Conservation (phyloP, 2,888 invertebrate species). For the Tenthredo mesomela region DNA sequence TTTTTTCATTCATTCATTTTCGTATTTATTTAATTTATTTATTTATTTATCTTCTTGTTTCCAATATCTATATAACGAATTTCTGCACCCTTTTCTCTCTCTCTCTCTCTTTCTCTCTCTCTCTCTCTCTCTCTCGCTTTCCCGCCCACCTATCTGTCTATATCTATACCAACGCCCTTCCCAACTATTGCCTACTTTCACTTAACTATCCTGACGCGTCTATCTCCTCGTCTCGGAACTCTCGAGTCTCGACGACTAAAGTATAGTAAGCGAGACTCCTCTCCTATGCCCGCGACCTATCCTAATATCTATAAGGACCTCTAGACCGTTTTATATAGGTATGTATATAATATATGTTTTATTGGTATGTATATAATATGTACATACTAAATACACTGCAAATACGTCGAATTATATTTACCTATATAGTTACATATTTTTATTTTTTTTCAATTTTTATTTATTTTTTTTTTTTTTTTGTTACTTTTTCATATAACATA, state of each 20-base stretch:
- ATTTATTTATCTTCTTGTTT: neutral
- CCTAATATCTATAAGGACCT: neutral
- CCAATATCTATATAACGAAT: neutral
- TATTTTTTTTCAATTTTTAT: no score
- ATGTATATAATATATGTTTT: no score
- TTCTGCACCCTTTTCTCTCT: neutral
- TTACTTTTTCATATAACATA: no score
- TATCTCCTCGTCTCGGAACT: neutral
- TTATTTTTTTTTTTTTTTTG: no score
- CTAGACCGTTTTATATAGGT: neutral
- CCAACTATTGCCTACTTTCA: neutral
- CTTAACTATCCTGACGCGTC: neutral
- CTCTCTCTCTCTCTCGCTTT: neutral
- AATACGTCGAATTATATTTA: no score
- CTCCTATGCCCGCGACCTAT: constrained; percentile 1
- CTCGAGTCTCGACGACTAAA: neutral
- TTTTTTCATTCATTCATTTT: neutral
- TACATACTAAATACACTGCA: no score
- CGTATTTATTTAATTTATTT: neutral
- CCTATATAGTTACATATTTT: no score
- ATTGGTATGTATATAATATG: no score
- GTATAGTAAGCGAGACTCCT: neutral
- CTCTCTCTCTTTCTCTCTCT: neutral
- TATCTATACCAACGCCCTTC: neutral
- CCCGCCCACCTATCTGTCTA: neutral